Evolutionary conservation across 2,113 vertebrate genomes (phyloP).

Genomic region (Noctilio leporinus): DNA sequence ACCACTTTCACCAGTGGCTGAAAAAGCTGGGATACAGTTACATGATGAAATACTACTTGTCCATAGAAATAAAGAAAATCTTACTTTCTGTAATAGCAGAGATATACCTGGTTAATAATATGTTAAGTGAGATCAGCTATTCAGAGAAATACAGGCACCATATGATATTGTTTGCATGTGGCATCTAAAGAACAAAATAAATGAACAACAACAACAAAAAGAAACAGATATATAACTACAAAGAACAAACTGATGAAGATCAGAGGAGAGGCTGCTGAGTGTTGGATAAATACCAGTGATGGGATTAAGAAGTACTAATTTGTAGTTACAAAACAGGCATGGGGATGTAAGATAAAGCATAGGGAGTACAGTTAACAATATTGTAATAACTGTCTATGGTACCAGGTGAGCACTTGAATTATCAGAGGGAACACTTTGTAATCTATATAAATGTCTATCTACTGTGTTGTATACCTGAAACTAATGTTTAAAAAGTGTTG

Average conservation of each 20-base stretch:
- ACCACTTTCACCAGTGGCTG: too few species aligned
- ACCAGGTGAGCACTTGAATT: background rate
- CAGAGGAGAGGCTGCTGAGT: background rate
- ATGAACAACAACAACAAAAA: background rate
- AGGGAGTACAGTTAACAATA: background rate
- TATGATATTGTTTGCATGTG: background rate
- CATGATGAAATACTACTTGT: background rate
- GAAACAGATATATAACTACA: background rate
- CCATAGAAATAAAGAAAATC: background rate
- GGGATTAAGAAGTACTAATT: background rate
- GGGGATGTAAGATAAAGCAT: background rate
- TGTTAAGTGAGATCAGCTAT: background rate
- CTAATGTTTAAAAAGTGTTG: background rate
- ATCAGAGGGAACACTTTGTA: background rate
- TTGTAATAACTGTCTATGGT: background rate
- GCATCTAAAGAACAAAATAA: background rate
- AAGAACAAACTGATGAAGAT: background rate
- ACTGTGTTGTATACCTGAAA: background rate
- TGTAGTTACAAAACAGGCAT: background rate
- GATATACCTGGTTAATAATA: background rate
- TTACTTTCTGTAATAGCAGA: background rate
- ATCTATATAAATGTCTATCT: background rate
- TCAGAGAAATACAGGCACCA: background rate
- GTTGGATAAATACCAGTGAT: background rate
- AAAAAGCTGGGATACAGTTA: background rate